Percentiles rank a stretch among this genome's conserved stretches.
Conservation (phyloP, 1,140 invertebrate species). For the Pogonognathellus flavescens region DNA sequence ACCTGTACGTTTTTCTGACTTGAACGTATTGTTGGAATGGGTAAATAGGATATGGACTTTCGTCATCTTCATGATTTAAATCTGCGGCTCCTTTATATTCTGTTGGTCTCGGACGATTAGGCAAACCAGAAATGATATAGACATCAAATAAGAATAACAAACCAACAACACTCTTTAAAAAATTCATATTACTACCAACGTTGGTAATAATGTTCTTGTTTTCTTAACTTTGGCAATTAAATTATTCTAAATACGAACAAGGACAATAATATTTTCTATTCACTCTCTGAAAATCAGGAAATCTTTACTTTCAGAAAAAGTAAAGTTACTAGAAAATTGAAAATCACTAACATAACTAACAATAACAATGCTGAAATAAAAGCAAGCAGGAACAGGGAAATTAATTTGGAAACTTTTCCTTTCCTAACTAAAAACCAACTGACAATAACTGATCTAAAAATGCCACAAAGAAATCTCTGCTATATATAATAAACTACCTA, state of each 20-base stretch:
- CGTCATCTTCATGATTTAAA: constrained; percentile 44
- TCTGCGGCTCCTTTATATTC: constrained; percentile 20
- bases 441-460: background rate
- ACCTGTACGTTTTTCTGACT: constrained; percentile 63
- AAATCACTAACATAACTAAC: no score
- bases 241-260: background rate
- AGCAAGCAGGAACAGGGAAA: constrained; percentile 11
- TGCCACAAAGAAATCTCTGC: background rate
- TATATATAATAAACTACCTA: background rate
- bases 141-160: background rate
- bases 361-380: no score
- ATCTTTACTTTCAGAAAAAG: no score
- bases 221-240: background rate
- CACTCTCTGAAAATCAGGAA: background rate
- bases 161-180: background rate
- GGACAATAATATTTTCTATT: background rate
- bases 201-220: background rate
- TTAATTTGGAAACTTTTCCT: background rate
- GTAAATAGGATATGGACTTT: constrained; percentile 55
- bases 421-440: constrained; percentile 19
- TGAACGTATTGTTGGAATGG: constrained; percentile 65
- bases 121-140: background rate
- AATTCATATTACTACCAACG: background rate
- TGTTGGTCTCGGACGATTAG: constrained; percentile 3
- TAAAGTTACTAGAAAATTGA: no score